phyloP scores from a whole-genome alignment of 1,140 invertebrate species.

The Pteromalus puparum region DNA sequence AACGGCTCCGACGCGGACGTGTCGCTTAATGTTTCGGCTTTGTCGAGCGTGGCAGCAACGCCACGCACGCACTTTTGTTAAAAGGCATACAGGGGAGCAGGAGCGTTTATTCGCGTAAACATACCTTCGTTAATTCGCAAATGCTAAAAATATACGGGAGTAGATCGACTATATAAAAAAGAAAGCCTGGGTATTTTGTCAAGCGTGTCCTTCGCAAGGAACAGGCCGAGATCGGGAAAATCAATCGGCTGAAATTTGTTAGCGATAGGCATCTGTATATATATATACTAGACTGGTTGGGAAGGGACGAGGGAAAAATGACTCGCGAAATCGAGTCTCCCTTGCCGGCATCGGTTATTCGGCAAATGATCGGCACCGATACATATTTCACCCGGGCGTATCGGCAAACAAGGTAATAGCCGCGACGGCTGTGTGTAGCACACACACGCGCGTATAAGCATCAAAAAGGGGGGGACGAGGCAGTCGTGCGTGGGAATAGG shows the following conservation, averaged over 20 bases:
- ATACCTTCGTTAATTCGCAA: not conserved
- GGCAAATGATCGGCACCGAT: slow-evolving; percentile 27
- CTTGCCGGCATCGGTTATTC: not conserved
- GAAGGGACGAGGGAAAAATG: not conserved
- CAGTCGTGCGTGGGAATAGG: slow-evolving; percentile 38
- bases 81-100: too few relatives aligned
- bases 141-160: too few relatives aligned
- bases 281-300: not conserved
- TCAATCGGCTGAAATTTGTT: slow-evolving; percentile 37
- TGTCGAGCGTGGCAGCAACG: not conserved
- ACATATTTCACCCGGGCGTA: slow-evolving; percentile 9
- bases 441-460: not conserved
- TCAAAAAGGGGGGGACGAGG: not conserved
- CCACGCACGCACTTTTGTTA: not conserved
- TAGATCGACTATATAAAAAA: not conserved
- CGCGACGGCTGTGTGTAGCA: not conserved
- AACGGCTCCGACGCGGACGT: not conserved
- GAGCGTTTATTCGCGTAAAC: not conserved
- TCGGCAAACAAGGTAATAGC: slow-evolving; percentile 29
- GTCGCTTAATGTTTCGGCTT: not conserved
- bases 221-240: not conserved
- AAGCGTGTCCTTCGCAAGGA: not conserved
- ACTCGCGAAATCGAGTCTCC: not conserved
- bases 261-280: slow-evolving; percentile 35
- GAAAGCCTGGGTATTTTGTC: not conserved